These are phyloP conservation scores for Eumerus sabulonum DNA, from an alignment of 2,888 invertebrate genomes.

Conservation along the genomic window DNA sequence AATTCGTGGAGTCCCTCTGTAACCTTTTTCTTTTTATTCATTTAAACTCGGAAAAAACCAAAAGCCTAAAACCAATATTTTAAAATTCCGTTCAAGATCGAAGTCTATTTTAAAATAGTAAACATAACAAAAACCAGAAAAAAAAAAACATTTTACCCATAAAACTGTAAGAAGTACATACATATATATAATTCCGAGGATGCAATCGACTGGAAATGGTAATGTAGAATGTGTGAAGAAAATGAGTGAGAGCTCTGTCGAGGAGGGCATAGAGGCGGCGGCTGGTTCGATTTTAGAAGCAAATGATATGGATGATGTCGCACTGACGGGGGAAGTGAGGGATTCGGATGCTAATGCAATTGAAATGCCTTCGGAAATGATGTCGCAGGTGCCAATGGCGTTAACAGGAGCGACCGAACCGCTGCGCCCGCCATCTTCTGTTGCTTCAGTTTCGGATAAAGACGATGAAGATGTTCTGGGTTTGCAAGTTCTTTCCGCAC, in stretches of 20 bases:
- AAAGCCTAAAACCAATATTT: conserved; percentile 9
- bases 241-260: conserved; percentile 2
- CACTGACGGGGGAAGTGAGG: conserved; percentile 6
- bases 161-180: conserved; percentile 16
- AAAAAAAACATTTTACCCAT: conserved; percentile 18
- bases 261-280: background rate
- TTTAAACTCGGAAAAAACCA: conserved; percentile 11
- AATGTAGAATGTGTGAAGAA: conserved; percentile 18
- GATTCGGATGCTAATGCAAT: conserved; percentile 25
- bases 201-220: conserved; percentile 32
- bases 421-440: conserved; percentile 30
- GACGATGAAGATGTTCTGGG: conserved; percentile 74
- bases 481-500: conserved; percentile 74
- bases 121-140: background rate
- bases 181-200: conserved; percentile 5
- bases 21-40: conserved; percentile 38
- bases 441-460: conserved; percentile 29
- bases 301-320: background rate
- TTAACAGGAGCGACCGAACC: conserved; percentile 4
- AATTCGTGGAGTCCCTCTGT: conserved; percentile 60
- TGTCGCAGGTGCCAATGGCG: conserved; percentile 5
- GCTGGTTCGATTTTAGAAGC: conserved; percentile 13
- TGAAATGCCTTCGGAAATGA: conserved; percentile 52
- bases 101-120: background rate
- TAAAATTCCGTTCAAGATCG: conserved; percentile 4